These are phyloP conservation scores for Cryptotermes secundus DNA, from an alignment of 1,140 invertebrate genomes.

Conservation along the genomic window DNA sequence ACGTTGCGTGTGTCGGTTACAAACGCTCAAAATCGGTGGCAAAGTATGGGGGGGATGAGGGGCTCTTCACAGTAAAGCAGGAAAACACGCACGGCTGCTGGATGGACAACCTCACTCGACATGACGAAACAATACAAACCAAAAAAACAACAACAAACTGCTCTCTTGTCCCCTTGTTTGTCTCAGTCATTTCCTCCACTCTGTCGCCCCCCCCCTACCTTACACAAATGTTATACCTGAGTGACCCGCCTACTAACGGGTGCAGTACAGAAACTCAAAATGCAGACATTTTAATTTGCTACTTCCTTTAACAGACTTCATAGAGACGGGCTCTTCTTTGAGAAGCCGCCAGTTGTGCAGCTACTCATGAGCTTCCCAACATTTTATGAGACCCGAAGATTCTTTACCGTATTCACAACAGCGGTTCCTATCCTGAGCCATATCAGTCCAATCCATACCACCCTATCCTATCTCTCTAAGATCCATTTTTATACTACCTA, in stretches of 20 bases:
- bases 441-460: too few species aligned
- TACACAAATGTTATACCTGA: neutral
- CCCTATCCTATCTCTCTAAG: too few species aligned
- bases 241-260: neutral
- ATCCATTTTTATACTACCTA: too few species aligned
- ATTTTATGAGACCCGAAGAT: too few species aligned
- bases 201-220: neutral
- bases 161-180: conserved; percentile 6
- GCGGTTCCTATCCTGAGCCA: too few species aligned
- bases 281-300: neutral
- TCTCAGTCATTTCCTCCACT: neutral
- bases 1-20: neutral
- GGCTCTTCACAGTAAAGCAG: neutral
- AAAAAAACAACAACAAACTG: neutral
- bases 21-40: neutral
- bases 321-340: too few species aligned
- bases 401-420: too few species aligned
- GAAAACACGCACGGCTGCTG: neutral
- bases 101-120: neutral
- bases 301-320: too few species aligned
- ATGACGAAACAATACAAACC: neutral
- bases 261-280: neutral
- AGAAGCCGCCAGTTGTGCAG: too few species aligned
- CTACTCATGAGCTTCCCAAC: too few species aligned
- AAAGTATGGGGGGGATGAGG: neutral